These are phyloP conservation scores for Anser brachyrhynchus DNA, from an alignment of 2,113 vertebrate species.

Conservation along the genomic window DNA sequence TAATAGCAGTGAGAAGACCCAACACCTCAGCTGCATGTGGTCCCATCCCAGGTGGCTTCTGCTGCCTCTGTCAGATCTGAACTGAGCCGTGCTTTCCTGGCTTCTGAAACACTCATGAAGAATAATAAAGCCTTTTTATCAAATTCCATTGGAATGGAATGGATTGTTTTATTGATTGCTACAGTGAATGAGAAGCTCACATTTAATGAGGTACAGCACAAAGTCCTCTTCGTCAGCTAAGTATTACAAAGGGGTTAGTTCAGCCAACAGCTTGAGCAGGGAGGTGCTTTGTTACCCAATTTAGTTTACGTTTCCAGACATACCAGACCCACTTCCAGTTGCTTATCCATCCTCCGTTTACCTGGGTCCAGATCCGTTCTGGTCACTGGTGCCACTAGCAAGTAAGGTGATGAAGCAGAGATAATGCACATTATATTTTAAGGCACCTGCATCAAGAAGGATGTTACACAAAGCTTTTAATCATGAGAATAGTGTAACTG, in stretches of 20 bases:
- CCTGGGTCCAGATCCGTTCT: background rate
- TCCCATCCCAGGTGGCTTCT: background rate
- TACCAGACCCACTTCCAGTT: background rate
- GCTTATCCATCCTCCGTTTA: background rate
- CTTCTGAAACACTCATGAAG: background rate
- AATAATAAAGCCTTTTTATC: background rate
- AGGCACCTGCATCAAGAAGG: background rate
- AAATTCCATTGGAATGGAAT: background rate
- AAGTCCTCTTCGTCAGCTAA: background rate
- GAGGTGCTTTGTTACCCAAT: background rate
- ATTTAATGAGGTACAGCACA: background rate
- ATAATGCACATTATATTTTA: background rate
- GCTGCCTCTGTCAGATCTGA: background rate
- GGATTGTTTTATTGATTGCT: background rate
- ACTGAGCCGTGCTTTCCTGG: background rate
- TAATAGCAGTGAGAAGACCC: background rate
- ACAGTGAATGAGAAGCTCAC: background rate
- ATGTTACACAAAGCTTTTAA: background rate
- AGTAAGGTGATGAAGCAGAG: background rate
- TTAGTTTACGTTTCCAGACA: background rate
- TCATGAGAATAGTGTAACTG: background rate
- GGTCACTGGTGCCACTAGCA: background rate
- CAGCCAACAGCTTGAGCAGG: background rate
- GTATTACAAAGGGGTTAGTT: background rate
- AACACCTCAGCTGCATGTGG: background rate